Evolutionary conservation across 1,140 invertebrate genomes (phyloP).

Genomic region (Helicoverpa zea): DNA sequence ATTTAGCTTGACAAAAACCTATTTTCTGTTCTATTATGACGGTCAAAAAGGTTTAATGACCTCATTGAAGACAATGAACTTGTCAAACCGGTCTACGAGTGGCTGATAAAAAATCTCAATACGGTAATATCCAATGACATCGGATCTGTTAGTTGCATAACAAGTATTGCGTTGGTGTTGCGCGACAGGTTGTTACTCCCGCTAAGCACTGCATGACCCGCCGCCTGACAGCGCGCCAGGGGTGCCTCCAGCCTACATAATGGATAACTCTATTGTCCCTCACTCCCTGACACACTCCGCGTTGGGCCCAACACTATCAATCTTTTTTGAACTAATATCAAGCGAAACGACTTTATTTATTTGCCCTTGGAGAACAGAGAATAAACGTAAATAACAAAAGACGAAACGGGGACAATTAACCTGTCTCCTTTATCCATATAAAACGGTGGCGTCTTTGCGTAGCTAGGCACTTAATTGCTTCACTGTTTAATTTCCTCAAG

Average conservation of each 20-base stretch:
- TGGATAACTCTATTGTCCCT: not conserved
- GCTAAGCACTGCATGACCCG: not conserved
- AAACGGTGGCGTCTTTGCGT: conserved; percentile 13
- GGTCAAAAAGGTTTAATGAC: conserved; percentile 69
- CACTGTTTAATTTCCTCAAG: conserved; percentile 51
- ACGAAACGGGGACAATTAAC: conserved; percentile 46
- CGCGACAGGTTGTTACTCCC: conserved; percentile 41
- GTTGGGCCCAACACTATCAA: not conserved
- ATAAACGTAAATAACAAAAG: conserved; percentile 46
- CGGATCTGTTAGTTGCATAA: conserved; percentile 53
- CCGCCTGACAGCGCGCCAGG: not conserved
- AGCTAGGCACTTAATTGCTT: conserved; percentile 50
- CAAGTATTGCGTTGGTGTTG: conserved; percentile 16
- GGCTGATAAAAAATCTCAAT: conserved; percentile 59
- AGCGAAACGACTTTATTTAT: conserved; percentile 25
- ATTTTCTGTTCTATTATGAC: conserved; percentile 46
- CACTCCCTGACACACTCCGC: not conserved
- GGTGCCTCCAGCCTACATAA: not conserved
- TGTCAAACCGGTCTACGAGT: conserved; percentile 63
- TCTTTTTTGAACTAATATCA: conserved; percentile 26
- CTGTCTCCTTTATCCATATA: conserved; percentile 42
- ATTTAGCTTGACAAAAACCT: conserved; percentile 52
- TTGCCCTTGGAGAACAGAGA: conserved; percentile 4
- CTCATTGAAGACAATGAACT: conserved; percentile 68
- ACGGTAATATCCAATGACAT: conserved; percentile 50